These are phyloP conservation scores for Prolemur simus DNA, from an alignment of 2,113 vertebrate genomes.

Conservation along the genomic window DNA sequence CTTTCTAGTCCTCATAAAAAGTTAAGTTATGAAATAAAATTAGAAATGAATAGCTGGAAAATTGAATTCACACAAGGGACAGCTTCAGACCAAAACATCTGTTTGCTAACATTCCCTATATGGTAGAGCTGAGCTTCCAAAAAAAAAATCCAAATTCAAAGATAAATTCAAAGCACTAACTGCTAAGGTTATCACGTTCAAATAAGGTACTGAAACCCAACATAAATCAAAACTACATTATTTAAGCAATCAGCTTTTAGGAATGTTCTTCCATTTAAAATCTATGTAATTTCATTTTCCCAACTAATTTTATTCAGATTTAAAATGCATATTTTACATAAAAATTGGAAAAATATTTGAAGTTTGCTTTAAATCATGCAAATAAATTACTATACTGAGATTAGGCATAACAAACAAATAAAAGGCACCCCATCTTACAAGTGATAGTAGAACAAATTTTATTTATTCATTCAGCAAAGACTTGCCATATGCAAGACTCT, in stretches of 20 bases:
- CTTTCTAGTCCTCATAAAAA: not conserved
- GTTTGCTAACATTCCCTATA: not conserved
- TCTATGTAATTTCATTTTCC: not conserved
- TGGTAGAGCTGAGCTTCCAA: not conserved
- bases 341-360: not conserved
- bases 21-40: slow-evolving; percentile 1
- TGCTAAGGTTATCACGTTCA: not conserved
- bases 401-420: not conserved
- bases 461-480: not conserved
- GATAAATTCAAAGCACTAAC: not conserved
- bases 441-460: not conserved
- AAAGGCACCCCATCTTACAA: not conserved
- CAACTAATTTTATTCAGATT: not conserved
- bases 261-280: not conserved
- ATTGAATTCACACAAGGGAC: not conserved
- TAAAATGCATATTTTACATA: not conserved
- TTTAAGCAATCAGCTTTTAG: not conserved
- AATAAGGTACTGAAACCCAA: not conserved
- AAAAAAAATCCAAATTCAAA: not conserved
- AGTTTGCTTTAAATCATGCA: not conserved
- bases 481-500: not conserved
- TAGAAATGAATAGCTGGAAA: not conserved
- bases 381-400: not conserved
- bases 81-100: not conserved
- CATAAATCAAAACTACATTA: not conserved